Evolutionary conservation across 2,113 vertebrate species (phyloP).

Genomic region (Elephas maximus): DNA sequence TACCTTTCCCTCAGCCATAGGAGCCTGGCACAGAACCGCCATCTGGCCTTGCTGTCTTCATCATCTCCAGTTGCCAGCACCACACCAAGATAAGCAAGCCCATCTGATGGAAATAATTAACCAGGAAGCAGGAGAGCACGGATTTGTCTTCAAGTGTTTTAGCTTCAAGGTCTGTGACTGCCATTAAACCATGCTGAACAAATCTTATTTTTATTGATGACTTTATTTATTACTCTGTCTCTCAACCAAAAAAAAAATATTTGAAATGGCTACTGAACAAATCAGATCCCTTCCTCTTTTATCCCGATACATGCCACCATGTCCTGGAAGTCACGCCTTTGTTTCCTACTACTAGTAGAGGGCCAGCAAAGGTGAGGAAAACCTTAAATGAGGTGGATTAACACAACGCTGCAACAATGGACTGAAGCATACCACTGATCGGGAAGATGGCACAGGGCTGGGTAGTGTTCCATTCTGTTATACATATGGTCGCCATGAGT

Average conservation of each 20-base stretch:
- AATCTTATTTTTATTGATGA: conserved; percentile 58
- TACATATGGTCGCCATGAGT: neutral
- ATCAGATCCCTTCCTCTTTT: neutral
- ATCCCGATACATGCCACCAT: neutral
- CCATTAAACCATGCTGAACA: conserved; percentile 36
- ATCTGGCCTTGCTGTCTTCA: neutral
- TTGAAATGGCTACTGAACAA: neutral
- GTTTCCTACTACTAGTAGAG: neutral
- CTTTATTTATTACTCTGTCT: conserved; percentile 57
- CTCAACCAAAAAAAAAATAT: neutral
- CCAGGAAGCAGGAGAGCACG: conserved; percentile 32
- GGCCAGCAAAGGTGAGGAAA: neutral
- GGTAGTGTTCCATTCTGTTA: neutral
- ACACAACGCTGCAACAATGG: neutral
- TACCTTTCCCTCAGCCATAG: neutral
- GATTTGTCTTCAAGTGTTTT: conserved; percentile 34
- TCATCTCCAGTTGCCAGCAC: conserved; percentile 9
- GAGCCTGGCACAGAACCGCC: neutral
- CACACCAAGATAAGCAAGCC: neutral
- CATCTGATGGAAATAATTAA: conserved; percentile 34
- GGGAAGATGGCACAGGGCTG: neutral
- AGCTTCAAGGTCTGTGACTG: conserved; percentile 24
- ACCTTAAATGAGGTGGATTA: neutral
- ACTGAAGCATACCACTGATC: neutral
- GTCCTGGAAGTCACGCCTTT: neutral